Evolutionary conservation across 2,888 invertebrate species (phyloP).

Genomic region (Apotomis turbidana): DNA sequence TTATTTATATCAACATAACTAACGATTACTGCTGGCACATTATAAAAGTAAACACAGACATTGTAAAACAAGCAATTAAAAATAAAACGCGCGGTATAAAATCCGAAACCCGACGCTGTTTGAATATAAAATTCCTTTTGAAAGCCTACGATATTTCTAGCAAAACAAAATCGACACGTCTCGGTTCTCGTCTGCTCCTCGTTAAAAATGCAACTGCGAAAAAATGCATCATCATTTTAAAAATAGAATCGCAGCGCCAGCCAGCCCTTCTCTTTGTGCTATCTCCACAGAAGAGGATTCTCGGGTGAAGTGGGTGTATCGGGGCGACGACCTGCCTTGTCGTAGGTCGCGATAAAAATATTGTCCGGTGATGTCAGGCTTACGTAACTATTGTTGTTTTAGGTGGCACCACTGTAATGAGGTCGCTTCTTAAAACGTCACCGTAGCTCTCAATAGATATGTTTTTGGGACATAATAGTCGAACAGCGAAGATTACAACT

Average conservation of each 20-base stretch:
- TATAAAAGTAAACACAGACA: conserved; percentile 2
- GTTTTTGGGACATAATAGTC: background rate
- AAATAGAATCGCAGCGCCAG: conserved; percentile 65
- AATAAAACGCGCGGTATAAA: conserved; percentile 6
- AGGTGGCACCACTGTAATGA: conserved; percentile 12
- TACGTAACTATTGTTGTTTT: conserved; percentile 27
- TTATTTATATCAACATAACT: background rate
- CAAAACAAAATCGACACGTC: conserved; percentile 42
- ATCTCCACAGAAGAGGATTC: conserved; percentile 54
- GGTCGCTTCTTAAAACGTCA: conserved; percentile 1
- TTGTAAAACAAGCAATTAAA: conserved; percentile 4
- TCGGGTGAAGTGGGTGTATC: conserved; percentile 50
- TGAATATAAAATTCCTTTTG: conserved; percentile 14
- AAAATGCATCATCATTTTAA: conserved; percentile 65
- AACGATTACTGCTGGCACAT: background rate
- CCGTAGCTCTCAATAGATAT: conserved; percentile 16
- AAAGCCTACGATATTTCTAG: conserved; percentile 17
- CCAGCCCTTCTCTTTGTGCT: conserved; percentile 67
- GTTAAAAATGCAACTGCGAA: conserved; percentile 56
- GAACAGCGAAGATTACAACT: background rate
- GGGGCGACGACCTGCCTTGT: conserved; percentile 56
- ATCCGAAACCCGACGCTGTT: background rate
- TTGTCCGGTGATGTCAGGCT: conserved; percentile 23
- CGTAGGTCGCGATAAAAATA: conserved; percentile 50
- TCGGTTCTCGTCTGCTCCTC: conserved; percentile 42